Percentiles rank a stretch among this genome's conserved stretches.
Evolutionary conservation across 53 echinoderm and acorn worm genomes (phyloP).

Genomic region (Mesocentrotus franciscanus): DNA sequence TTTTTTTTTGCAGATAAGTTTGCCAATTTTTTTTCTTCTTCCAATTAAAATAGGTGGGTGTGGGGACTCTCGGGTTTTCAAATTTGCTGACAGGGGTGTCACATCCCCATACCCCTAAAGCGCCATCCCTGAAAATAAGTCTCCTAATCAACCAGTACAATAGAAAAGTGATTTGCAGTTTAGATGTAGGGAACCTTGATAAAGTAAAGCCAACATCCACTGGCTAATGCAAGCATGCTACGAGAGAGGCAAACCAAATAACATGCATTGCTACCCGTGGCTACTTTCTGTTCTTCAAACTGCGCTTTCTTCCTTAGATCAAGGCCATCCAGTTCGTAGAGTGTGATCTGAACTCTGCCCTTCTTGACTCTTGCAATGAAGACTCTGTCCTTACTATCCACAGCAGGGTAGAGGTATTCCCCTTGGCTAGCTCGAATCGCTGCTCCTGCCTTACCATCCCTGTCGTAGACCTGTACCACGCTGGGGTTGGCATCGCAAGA

Average conservation of each 20-base stretch:
- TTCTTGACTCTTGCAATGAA: neutral
- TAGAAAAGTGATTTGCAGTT: neutral
- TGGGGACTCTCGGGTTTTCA: too few species aligned
- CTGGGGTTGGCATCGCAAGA: neutral
- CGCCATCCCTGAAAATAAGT: too few species aligned
- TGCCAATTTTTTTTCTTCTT: too few species aligned
- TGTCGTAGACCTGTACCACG: constrained; percentile 5
- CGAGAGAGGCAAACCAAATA: constrained; percentile 14
- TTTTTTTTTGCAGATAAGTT: too few species aligned
- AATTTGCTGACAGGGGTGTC: too few species aligned
- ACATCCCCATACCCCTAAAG: too few species aligned
- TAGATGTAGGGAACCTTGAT: neutral
- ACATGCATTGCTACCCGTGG: neutral
- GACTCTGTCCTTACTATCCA: neutral
- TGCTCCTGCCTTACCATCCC: neutral
- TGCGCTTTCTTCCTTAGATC: neutral
- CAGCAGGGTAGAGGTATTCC: constrained; percentile 10
- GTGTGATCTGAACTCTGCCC: neutral
- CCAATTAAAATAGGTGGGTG: too few species aligned
- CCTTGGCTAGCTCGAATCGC: neutral
- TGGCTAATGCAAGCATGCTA: neutral
- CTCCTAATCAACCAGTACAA: too few species aligned
- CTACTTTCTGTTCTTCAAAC: neutral
- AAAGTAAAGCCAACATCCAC: neutral
- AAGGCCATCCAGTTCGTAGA: neutral